phyloP scores from a whole-genome alignment of 2,113 vertebrate species.

The Toxotes chatareus region DNA sequence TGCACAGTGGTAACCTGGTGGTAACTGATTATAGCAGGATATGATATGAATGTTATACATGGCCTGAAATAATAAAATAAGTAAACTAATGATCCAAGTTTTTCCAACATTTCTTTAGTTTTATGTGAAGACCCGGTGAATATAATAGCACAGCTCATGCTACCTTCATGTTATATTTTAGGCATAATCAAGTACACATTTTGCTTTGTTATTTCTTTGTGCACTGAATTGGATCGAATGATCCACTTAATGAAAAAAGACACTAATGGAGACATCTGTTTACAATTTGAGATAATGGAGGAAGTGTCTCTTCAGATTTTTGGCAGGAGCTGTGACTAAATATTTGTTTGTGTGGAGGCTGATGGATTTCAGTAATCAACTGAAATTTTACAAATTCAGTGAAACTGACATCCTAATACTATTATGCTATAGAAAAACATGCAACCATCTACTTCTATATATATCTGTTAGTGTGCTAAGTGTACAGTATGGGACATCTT shows the following conservation, averaged over 20 bases:
- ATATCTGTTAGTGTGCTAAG: neutral
- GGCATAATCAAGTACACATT: neutral
- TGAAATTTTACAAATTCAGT: neutral
- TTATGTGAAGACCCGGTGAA: neutral
- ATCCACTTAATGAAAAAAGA: neutral
- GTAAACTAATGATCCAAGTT: no score
- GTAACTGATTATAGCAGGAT: neutral
- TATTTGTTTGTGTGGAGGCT: neutral
- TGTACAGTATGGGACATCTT: constrained; percentile 38
- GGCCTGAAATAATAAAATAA: neutral
- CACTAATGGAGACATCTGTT: neutral
- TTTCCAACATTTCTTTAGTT: neutral
- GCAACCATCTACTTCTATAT: neutral
- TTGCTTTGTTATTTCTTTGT: neutral
- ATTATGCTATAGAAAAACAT: neutral
- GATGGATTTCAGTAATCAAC: neutral
- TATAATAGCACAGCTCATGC: neutral
- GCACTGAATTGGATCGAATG: neutral
- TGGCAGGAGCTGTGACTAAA: neutral
- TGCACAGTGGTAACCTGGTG: neutral
- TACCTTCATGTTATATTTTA: neutral
- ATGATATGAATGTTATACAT: neutral
- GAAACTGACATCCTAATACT: neutral
- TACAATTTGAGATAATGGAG: neutral
- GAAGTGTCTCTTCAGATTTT: neutral